Evolutionary conservation across 2,113 vertebrate genomes (phyloP), one percentile per base, ranked within the genome.

Genomic region (Pseudorasbora parva): DNA sequence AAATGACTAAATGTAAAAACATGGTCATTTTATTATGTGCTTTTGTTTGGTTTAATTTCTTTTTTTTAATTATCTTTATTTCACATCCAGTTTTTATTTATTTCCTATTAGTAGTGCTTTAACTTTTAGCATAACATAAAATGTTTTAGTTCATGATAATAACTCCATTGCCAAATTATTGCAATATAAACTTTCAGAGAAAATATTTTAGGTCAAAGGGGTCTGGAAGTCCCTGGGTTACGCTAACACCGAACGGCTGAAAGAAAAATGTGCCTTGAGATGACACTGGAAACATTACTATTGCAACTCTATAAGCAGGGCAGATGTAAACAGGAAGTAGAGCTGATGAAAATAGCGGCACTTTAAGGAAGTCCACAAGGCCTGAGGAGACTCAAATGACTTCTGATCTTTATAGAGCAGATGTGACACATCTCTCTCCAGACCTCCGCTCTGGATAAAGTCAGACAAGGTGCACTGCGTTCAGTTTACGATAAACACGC

Each of bases 261-360:
- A 41, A 41, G 19, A 21, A 68, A 41, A 19, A 41, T 2, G 9
- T 5, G 3, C 8, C 33, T 56, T 33, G 49, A 56, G 49, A 56
- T 56, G 49, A 51, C 47, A 21, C 7, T 45, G 76, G 57, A 78
- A 62, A 78, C 23, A 85, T 86, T 68, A 45, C 60, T 43, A 60
- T 27, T 54, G 56, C 56, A 81, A 82, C 84, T 51, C 82, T 59
- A 27, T 33, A 72, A 57, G 71, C 71, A 76, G 64, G 25, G 69
- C 72, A 77, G 87, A 87, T 76, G 72, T 89, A 87, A 90, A 90
- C 89, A 90, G 89, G 89, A 90, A 90, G 78, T 60, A 76, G 64
- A 62, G 73, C 54, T 45, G 84, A 82, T 87, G 87, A 90, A 88
- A 87, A 90, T 83, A 88, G 79, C 54, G 14, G 68, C 25, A 10